These are phyloP conservation scores for Drosophila ananassae DNA, from an alignment of 1,140 invertebrate genomes.

Conservation along the genomic window DNA sequence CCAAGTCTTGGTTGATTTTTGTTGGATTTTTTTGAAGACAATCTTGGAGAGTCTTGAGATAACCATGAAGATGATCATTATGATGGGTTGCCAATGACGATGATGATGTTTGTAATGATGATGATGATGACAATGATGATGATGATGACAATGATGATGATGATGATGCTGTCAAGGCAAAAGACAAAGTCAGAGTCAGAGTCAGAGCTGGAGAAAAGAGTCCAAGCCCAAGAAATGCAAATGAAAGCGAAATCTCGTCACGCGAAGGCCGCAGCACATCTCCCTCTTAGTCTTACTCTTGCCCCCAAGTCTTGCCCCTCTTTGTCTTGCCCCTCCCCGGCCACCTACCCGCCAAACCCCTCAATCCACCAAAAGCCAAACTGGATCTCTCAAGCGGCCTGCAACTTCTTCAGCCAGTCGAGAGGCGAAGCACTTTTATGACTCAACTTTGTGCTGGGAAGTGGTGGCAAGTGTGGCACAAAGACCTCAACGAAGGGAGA, in stretches of 20 bases:
- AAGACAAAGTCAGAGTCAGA: constrained; percentile 4
- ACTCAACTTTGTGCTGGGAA: constrained; percentile 50
- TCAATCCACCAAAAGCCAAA: constrained; percentile 28
- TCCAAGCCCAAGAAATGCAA: constrained; percentile 58
- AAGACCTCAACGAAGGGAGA: background rate
- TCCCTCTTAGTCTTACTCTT: background rate
- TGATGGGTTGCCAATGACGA: constrained; percentile 1
- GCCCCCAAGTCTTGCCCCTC: background rate
- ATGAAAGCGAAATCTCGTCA: constrained; percentile 72
- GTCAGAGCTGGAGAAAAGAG: constrained; percentile 28
- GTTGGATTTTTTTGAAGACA: background rate
- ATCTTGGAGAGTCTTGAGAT: constrained; percentile 13
- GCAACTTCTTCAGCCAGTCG: constrained; percentile 28
- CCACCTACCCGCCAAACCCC: background rate
- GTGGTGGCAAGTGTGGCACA: background rate
- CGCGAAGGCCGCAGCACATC: constrained; percentile 48
- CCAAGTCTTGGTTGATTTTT: constrained; percentile 3
- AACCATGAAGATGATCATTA: background rate
- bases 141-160: constrained; percentile 4
- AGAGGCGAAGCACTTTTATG: constrained; percentile 37
- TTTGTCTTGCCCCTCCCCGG: background rate
- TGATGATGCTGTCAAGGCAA: constrained; percentile 13
- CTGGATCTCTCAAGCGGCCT: constrained; percentile 33
- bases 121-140: constrained; percentile 1
- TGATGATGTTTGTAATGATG: background rate